Percentiles rank a stretch among this genome's conserved stretches.
phyloP scores from a whole-genome alignment of 1,140 invertebrate species.

The Cydia pomonella region DNA sequence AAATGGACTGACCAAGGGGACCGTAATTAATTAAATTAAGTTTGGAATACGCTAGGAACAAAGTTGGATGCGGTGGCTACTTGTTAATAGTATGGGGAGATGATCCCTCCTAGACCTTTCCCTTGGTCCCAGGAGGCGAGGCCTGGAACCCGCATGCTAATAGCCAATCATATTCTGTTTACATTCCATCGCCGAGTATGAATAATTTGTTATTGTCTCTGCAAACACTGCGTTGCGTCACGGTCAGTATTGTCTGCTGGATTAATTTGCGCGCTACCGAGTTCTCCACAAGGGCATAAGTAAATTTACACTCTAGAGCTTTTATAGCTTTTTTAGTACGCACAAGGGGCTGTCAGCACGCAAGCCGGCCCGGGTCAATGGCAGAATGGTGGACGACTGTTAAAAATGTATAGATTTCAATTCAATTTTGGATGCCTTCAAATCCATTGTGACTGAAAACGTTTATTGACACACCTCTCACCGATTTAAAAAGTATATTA shows the following conservation, averaged over 20 bases:
- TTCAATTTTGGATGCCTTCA: constrained; percentile 27
- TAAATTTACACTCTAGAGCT: neutral
- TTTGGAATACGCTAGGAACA: constrained; percentile 74
- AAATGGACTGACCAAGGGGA: constrained; percentile 69
- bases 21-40: constrained; percentile 78
- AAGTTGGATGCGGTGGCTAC: constrained; percentile 68
- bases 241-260: constrained; percentile 72
- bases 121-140: constrained; percentile 47
- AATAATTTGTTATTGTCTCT: constrained; percentile 80
- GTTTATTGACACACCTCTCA: neutral
- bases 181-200: constrained; percentile 79
- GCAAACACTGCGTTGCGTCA: constrained; percentile 70
- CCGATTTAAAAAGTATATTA: neutral
- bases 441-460: constrained; percentile 8
- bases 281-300: constrained; percentile 38
- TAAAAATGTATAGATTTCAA: constrained; percentile 32
- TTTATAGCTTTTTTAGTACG: constrained; percentile 8
- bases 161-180: constrained; percentile 81
- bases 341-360: constrained; percentile 25
- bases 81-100: constrained; percentile 73
- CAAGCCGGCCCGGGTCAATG: constrained; percentile 24
- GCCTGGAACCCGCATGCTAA: constrained; percentile 64
- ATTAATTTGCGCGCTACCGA: constrained; percentile 67
- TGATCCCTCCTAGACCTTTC: constrained; percentile 59
- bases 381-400: constrained; percentile 30